A percentile compares a stretch with the other conserved stretches of the same genome.
phyloP scores from a whole-genome alignment of 2,888 invertebrate species.

The Augiades crinisus region DNA sequence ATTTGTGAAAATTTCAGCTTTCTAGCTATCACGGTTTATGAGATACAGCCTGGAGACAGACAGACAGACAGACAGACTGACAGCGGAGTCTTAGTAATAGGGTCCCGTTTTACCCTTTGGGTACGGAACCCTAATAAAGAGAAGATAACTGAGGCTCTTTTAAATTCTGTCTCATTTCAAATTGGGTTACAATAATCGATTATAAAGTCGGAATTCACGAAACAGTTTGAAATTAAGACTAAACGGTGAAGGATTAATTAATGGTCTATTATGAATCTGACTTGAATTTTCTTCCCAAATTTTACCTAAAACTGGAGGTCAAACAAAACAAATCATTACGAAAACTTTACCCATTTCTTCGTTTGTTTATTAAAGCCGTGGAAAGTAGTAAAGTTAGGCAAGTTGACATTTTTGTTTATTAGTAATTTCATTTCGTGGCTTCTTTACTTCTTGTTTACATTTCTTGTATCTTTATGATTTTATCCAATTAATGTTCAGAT shows the following conservation, averaged over 20 bases:
- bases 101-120: too few relatives aligned
- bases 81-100: too few relatives aligned
- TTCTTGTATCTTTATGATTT: conserved; percentile 27
- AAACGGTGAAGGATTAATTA: conserved; percentile 5
- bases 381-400: conserved; percentile 58
- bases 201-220: too few relatives aligned
- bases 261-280: conserved; percentile 6
- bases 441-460: conserved; percentile 58
- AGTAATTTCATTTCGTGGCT: conserved; percentile 61
- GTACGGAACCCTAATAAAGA: too few relatives aligned
- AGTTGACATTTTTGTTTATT: conserved; percentile 63
- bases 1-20: too few relatives aligned
- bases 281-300: conserved; percentile 18
- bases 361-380: conserved; percentile 67
- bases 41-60: too few relatives aligned
- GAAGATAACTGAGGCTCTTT: too few relatives aligned
- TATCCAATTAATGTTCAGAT: conserved; percentile 17
- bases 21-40: too few relatives aligned
- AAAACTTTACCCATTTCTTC: conserved; percentile 61
- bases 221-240: too few relatives aligned
- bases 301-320: conserved; percentile 44
- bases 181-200: too few relatives aligned
- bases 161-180: too few relatives aligned
- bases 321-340: conserved; percentile 48
- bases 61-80: too few relatives aligned